Evolutionary conservation across 2,797 vertebrate genomes (phyloP).

Genomic region (Hybognathus amarus): DNA sequence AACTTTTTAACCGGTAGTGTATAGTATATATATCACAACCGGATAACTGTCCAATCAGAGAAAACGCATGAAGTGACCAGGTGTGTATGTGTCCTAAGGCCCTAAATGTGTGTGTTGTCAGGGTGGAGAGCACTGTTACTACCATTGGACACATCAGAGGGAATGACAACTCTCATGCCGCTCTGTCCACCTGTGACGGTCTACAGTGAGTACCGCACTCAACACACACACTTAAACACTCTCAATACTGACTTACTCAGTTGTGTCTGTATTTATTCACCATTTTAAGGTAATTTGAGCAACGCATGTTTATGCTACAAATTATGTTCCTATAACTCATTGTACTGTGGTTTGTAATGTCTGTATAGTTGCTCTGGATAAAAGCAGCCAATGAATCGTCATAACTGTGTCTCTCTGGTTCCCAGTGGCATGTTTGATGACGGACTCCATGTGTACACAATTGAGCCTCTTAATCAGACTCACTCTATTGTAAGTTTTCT

Average conservation of each 20-base stretch:
- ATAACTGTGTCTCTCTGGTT: conserved; percentile 43
- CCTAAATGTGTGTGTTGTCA: conserved; percentile 65
- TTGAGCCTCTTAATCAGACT: conserved; percentile 87
- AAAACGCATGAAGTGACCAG: no score
- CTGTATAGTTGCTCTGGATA: not conserved
- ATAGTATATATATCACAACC: no score
- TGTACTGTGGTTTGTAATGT: not conserved
- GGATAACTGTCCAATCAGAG: no score
- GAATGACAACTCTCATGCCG: conserved; percentile 83
- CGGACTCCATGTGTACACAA: conserved; percentile 84
- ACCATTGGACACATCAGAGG: conserved; percentile 94
- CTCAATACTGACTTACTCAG: conserved; percentile 56
- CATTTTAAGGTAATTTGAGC: no score
- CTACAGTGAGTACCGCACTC: conserved; percentile 66
- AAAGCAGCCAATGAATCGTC: not conserved
- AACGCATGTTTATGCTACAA: not conserved
- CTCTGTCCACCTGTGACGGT: conserved; percentile 96
- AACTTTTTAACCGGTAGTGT: no score
- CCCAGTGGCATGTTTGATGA: conserved; percentile 96
- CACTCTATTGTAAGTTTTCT: conserved; percentile 86
- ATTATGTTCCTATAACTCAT: not conserved
- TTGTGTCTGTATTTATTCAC: not conserved
- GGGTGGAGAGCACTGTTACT: conserved; percentile 99
- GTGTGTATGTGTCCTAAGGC: not conserved
- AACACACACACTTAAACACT: conserved; percentile 50